A percentile compares a stretch with the other conserved stretches of the same genome.
These are phyloP conservation scores for Drosophila funebris DNA, from an alignment of 1,140 invertebrate species.

Conservation along the genomic window DNA sequence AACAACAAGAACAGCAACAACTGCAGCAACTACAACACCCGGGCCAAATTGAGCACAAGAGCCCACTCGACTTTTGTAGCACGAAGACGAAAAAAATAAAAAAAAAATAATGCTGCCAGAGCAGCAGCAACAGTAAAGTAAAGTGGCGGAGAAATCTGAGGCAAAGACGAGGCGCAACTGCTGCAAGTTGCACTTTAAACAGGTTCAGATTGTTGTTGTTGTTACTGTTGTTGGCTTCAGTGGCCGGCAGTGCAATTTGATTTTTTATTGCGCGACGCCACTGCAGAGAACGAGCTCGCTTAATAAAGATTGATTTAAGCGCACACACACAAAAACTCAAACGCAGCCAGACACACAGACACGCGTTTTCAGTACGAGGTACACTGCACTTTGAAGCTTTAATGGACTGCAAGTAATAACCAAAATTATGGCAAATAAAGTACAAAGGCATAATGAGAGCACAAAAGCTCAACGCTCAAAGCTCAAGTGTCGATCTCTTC, in stretches of 20 bases:
- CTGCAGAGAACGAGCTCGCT: constrained; percentile 58
- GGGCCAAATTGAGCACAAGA: constrained; percentile 53
- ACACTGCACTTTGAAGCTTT: constrained; percentile 4
- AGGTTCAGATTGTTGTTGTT: constrained; percentile 50
- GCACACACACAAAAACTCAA: constrained; percentile 28
- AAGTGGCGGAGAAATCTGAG: constrained; percentile 52
- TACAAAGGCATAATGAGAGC: neutral
- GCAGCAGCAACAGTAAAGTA: constrained; percentile 29
- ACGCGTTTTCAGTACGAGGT: neutral
- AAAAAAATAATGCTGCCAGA: constrained; percentile 26
- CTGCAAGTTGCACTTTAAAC: constrained; percentile 74
- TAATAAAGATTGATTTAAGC: constrained; percentile 82
- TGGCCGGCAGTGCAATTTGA: constrained; percentile 54
- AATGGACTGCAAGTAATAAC: constrained; percentile 33
- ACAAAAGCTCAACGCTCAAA: constrained; percentile 9
- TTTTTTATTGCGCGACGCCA: constrained; percentile 60
- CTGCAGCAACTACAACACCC: constrained; percentile 21
- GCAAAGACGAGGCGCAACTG: constrained; percentile 37
- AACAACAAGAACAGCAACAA: constrained; percentile 24
- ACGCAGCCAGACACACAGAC: neutral
- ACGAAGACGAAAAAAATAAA: constrained; percentile 25
- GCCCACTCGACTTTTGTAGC: constrained; percentile 51
- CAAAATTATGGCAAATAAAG: constrained; percentile 65
- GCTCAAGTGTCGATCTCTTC: constrained; percentile 13
- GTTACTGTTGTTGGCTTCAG: constrained; percentile 20